Evolutionary conservation across 2,797 vertebrate genomes (phyloP), one percentile per base, ranked within the genome.

Genomic region (Neosilurus hyrtlii): DNA sequence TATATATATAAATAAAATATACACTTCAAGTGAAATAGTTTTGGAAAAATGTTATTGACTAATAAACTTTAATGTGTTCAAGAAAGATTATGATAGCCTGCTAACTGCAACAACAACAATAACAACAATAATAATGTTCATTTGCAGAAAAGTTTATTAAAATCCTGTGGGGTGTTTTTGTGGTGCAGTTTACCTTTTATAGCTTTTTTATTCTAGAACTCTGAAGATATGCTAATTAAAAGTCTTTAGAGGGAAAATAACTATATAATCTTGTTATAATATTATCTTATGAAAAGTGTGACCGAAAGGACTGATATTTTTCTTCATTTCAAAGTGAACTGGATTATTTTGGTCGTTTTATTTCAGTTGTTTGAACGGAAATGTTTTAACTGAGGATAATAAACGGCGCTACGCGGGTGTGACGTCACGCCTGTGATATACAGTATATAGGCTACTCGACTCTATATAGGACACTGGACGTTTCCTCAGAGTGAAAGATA

Each of bases 391-490:
- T 43, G 43, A 43, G 43, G 18, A 16, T 15, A 57, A 3, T 16
- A 57, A 57, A 16, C 20, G 30, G 51, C 54, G 75, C 49, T 43
- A 49, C 51, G 61, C 26, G 0, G 43, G 11, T 43, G 66, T 11
- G 52, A 24, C 11, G 37, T 24, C 61, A 52, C 3, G 24, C 51
- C 56, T 35, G 49, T 11, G 12, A 61, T 62, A 43, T 30, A 67
- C 49, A 75, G 2, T 65, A 61, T 56, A 80, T 57, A 57, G 70
- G 35, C 35, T 49, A 3, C n/a, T 18, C 56, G 52, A 5, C 15
- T 49, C 14, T 85, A 82, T 85, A 81, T 85, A 78, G 83, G 83
- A 85, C 83, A 81, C 22, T 54, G 61, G 61, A 78, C 22, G 26
- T 82, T 62, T 84, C 61, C 59, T 68, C 72, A 63, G 83, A 24